Base-by-base conservation (phyloP, 2,113 vertebrate species). In the Clupea harengus region DNA sequence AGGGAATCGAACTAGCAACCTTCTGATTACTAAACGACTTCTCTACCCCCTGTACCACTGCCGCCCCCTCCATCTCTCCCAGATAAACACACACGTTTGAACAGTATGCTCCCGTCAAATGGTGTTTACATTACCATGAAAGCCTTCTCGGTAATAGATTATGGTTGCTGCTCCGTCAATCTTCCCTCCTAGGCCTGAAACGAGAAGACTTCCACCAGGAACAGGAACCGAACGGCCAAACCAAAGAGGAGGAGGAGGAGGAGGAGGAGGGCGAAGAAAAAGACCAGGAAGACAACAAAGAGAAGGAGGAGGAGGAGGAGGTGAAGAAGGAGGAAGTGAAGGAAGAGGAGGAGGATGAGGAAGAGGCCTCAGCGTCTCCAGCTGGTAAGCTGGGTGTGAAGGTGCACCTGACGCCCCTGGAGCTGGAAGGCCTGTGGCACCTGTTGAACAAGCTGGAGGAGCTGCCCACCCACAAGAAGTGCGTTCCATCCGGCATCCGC, bases 371-470 rank as follows among this genome's bases (percentile, higher is more conserved):
- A 81, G 8, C 82, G 13, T 57, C 90, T 88, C 81, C 90, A 90
- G 72, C 89, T 39, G 15, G 57, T 87, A 57, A 72, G 22, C 89
- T 82, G 25, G 91, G 87, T 17, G 85, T 78, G 6, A 92, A 92
- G 83, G 91, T 89, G 0, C 81, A 95, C 85, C 93, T 99, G 86
- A 99, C 98, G 0, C 96, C 97, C 25, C 96, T 99, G 64, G 98
- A 99, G 93, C 93, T 97, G 75, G 97, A 99, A 91, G 98, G 98
- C 1, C 94, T 99, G 83, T 96, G 96, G 91, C 97, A 97, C 91
- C 97, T 99, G 0, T 92, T 99, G 87, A 96, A 96, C 88, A 99
- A 98, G 88, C 94, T 99, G 92, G 97, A 99, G 91, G 97, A 96
- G 0, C 94, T 99, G 85, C 97, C 98, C 0, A 88, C 95, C 60